Base-by-base conservation (phyloP, 1,140 invertebrate genomes). In the Heliconius hermathena region DNA sequence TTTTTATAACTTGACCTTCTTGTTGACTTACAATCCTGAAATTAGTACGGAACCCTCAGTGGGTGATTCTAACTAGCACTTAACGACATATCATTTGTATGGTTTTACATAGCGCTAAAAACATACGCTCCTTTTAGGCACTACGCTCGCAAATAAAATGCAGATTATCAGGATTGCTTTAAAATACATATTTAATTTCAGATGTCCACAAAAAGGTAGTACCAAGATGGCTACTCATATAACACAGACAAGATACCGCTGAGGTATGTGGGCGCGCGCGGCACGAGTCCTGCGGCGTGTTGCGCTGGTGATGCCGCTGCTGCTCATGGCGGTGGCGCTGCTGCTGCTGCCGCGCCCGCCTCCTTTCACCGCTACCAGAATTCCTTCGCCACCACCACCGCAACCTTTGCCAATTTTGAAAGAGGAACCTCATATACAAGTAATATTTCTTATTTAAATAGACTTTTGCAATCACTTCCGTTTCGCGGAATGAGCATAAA, bases 221-320 rank as follows among this genome's bases (percentile, higher is more conserved):
- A 26, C 9, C 9, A 66, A 66, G 22, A 66, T 66, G 57, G 57
- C 57, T 66, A 66, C 57, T 29, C 57, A 66, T 66, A 66, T 66
- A 66, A 66, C 57, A 66, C 57, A 66, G 9, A 66, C 57, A 66
- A 66, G 57, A 66, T 66, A 60, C 6, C 57, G 84, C 86, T 85
- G 85, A 84, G 76, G 79, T 38, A 95, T 95, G 94, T 90, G 91
- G 88, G 89, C 91, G 84, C 89, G 94, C 75, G 89, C 90, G 83
- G 91, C 92, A 81, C 90, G 93, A 72, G 89, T 90, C 82, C 87
- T 95, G 86, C 89, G 93, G 82, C 89, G 93, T 79, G 88, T 82
- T 73, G 88, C 88, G 83, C 87, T 95, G 82, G 85, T 94, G 73
- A 77, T 94, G 82, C 92, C 92, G 84, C 87, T 95, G 78, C 82